Base-by-base conservation (phyloP, 1,140 invertebrate species). In the Ooceraea biroi region DNA sequence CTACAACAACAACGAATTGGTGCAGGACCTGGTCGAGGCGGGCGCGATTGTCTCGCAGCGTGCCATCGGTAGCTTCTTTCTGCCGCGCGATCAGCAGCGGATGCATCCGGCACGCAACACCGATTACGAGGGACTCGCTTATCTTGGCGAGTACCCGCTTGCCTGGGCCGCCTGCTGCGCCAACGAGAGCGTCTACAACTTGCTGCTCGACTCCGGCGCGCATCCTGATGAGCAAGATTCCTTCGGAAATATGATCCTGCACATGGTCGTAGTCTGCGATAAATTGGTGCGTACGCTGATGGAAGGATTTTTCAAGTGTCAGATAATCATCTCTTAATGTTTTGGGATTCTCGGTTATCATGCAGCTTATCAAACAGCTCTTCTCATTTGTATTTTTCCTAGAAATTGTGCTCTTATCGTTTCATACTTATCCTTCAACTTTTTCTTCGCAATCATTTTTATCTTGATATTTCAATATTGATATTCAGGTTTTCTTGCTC, bases 191-290 rank as follows among this genome's bases (percentile, higher is more conserved):
- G 98, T 99, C n/a, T 99, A 99, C 93, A 99, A 99, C 94, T 95
- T 99, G 60, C 95, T 99, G 0, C 95, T 99, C 14, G 98, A 99
- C 82, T 96, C 96, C 63, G 98, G 97, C 14, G 98, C 98, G 0
- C 96, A 99, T 95, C 99, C 98, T 0, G 98, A 99, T 93, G 95
- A 96, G 0, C 98, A 98, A 92, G 98, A 99, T 91, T 96, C 96
- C 0, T 98, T 98, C 91, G 98, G 98, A 5, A 99, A 99, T 92
- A 99, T 99, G 96, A 98, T 99, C 71, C 95, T 99, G 5, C 99
- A 99, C 93, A 99, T 99, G 98, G 98, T 99, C 14, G 99, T 99
- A 0, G 98, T 99, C 73, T 97, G 98, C 90, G 98, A 99, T 93
- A 99, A 99, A 95, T 94, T 98, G 94, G 98, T 99, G 95, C 95